A percentile compares a stretch with the other conserved stretches of the same genome.
These are phyloP conservation scores for Andrena fulva DNA, from an alignment of 2,888 invertebrate species.

Conservation along the genomic window DNA sequence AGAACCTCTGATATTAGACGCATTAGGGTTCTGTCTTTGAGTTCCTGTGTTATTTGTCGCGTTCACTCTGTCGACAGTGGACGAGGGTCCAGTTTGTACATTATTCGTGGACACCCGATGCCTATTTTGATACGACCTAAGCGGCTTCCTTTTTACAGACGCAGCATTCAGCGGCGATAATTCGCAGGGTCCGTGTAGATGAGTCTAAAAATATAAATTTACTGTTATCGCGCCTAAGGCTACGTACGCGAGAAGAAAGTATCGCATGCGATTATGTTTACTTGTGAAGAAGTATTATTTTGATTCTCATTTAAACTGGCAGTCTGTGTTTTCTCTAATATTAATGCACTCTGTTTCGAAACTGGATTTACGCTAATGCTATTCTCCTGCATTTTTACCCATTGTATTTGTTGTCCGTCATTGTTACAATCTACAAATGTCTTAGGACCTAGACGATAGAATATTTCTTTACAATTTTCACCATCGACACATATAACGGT, in stretches of 20 bases:
- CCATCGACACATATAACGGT: neutral
- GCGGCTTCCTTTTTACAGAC: conserved; percentile 65
- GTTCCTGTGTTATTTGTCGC: conserved; percentile 55
- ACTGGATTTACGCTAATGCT: conserved; percentile 74
- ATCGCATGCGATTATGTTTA: conserved; percentile 57
- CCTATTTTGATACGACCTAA: conserved; percentile 67
- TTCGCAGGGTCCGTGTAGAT: conserved; percentile 48
- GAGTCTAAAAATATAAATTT: conserved; percentile 38
- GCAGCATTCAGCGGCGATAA: conserved; percentile 49
- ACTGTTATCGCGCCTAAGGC: conserved; percentile 6
- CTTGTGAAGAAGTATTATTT: conserved; percentile 72
- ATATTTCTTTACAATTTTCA: neutral
- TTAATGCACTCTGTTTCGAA: conserved; percentile 72
- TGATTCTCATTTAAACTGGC: conserved; percentile 72
- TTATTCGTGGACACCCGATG: conserved; percentile 56
- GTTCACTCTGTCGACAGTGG: conserved; percentile 54
- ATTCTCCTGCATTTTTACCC: conserved; percentile 79
- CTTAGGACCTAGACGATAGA: conserved; percentile 62
- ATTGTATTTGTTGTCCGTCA: conserved; percentile 78
- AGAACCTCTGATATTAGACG: conserved; percentile 59
- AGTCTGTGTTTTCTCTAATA: conserved; percentile 71
- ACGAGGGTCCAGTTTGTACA: conserved; percentile 49
- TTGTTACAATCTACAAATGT: conserved; percentile 59
- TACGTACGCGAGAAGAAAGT: neutral
- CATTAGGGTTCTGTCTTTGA: conserved; percentile 67